Conservation (phyloP, 1,140 invertebrate genomes). For the Kradibia gibbosae region DNA sequence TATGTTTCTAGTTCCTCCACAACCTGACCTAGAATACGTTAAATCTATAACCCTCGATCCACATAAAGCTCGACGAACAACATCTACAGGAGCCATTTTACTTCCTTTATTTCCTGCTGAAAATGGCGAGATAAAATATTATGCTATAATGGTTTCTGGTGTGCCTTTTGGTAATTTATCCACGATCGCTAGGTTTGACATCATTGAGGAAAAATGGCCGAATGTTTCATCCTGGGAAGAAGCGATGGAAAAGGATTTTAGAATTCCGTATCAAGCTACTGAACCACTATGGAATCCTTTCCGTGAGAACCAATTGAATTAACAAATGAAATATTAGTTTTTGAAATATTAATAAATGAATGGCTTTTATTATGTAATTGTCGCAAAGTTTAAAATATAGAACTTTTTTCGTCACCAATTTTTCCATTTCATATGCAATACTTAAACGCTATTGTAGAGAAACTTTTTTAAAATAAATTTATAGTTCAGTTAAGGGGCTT, state of each 20-base stretch:
- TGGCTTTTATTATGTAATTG: too few species aligned
- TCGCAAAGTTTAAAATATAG: too few species aligned
- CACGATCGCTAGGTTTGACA: conserved; percentile 45
- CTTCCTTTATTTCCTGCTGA: conserved; percentile 61
- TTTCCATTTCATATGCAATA: too few species aligned
- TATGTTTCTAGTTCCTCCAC: conserved; percentile 58
- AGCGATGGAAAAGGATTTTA: conserved; percentile 59
- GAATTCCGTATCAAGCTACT: conserved; percentile 64
- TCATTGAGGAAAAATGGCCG: conserved; percentile 54
- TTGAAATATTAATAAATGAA: too few species aligned
- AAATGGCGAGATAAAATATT: conserved; percentile 61
- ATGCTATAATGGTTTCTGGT: conserved; percentile 64
- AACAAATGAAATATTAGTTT: not conserved
- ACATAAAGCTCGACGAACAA: conserved; percentile 59
- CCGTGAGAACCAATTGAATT: conserved; percentile 53
- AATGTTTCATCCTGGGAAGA: conserved; percentile 61
- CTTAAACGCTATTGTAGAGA: too few species aligned
- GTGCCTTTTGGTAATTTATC: conserved; percentile 51
- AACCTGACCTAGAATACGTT: conserved; percentile 58
- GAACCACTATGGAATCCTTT: conserved; percentile 56
- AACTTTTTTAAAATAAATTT: too few species aligned
- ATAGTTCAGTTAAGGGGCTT: too few species aligned
- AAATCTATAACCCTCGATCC: conserved; percentile 63
- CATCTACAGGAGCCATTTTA: conserved; percentile 59
- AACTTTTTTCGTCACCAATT: too few species aligned